These are phyloP conservation scores for Coelogynopora nodosa DNA, from an alignment of 2,888 invertebrate species.

Conservation along the genomic window DNA sequence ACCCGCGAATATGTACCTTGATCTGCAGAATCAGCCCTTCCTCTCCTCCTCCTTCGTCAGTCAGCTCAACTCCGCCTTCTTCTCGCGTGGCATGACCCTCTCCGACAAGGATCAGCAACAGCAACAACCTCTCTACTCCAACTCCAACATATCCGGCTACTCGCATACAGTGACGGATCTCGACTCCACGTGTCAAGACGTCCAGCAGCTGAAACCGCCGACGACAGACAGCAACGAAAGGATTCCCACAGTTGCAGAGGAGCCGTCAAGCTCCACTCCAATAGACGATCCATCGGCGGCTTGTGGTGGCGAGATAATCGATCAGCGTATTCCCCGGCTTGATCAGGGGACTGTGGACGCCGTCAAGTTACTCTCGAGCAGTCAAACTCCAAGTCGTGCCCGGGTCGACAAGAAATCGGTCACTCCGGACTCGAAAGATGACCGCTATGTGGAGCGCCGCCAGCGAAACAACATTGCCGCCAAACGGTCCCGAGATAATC, in stretches of 20 bases:
- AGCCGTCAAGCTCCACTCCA: background rate
- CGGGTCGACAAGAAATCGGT: background rate
- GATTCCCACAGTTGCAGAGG: background rate
- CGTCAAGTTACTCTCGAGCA: background rate
- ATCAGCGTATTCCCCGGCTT: background rate
- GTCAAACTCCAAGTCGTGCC: background rate
- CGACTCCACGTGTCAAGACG: background rate
- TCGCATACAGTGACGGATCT: background rate
- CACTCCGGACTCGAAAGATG: constrained; percentile 7
- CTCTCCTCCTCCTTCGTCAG: background rate
- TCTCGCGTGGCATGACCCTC: background rate
- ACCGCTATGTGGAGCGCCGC: constrained; percentile 31
- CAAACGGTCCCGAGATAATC: constrained; percentile 40
- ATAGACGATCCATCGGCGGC: no score
- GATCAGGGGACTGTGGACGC: background rate
- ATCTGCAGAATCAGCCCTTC: background rate
- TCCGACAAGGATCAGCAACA: background rate
- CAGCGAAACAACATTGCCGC: constrained; percentile 38
- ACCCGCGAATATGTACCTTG: background rate
- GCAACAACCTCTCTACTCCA: background rate
- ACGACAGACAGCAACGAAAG: no score
- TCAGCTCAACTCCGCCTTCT: background rate
- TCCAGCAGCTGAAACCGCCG: background rate
- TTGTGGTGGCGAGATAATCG: background rate
- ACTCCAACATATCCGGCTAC: background rate